Conservation (phyloP, 2,888 invertebrate species). For the Lysandra coridon region DNA sequence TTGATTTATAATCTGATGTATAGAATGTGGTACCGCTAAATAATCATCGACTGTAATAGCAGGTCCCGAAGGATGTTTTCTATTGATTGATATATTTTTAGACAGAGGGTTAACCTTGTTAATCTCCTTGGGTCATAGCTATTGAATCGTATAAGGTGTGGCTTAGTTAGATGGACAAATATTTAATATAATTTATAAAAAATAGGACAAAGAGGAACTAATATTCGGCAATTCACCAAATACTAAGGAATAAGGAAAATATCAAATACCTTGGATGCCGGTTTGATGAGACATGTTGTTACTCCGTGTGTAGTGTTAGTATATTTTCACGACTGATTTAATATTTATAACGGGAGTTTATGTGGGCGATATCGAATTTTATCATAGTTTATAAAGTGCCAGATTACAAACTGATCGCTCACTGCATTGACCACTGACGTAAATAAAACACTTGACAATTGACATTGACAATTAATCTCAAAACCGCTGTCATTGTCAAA, state of each 20-base stretch:
- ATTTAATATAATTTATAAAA: neutral
- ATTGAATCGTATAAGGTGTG: neutral
- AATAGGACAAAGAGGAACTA: neutral
- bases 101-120: conserved; percentile 18
- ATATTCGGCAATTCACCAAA: neutral
- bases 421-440: neutral
- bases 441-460: neutral
- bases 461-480: neutral
- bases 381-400: conserved; percentile 20
- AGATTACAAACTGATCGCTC: neutral
- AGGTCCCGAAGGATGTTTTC: neutral
- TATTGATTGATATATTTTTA: conserved; percentile 29
- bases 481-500: too few species aligned
- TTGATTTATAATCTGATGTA: neutral
- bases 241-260: neutral
- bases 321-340: conserved; percentile 5
- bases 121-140: neutral
- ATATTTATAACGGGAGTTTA: conserved; percentile 30
- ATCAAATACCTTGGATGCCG: conserved; percentile 88
- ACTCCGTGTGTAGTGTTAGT: neutral
- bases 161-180: neutral
- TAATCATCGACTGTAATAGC: neutral
- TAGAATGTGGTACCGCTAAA: neutral
- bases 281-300: conserved; percentile 92
- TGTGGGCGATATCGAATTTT: conserved; percentile 27